Percentiles rank a stretch among this genome's conserved stretches.
These are phyloP conservation scores for Ancistrus triradiatus DNA, from an alignment of 2,113 vertebrate genomes.

Conservation along the genomic window DNA sequence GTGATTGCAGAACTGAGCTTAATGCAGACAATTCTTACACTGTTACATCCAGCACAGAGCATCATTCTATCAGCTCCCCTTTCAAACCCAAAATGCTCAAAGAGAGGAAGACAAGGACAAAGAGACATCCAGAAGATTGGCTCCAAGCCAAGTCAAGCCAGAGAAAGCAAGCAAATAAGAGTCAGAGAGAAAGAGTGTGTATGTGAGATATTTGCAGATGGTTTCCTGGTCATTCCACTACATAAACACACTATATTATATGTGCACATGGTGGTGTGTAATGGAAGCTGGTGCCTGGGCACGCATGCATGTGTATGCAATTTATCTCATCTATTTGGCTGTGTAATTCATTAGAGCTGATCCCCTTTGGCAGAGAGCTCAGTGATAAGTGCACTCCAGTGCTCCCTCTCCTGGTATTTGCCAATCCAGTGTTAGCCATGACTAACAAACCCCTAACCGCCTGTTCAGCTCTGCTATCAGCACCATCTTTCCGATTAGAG, in stretches of 20 bases:
- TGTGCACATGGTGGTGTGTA: no score
- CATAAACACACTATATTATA: no score
- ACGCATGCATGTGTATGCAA: not conserved
- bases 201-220: not conserved
- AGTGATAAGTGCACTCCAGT: conserved; percentile 12
- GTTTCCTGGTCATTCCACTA: no score
- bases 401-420: not conserved
- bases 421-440: conserved; percentile 2
- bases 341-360: conserved; percentile 17
- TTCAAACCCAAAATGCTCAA: no score
- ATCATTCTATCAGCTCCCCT: no score
- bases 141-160: no score
- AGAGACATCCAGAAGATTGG: no score
- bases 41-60: no score
- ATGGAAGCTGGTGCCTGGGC: not conserved
- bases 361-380: conserved; percentile 12
- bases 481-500: not conserved
- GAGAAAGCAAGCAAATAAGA: no score
- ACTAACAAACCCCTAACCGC: not conserved
- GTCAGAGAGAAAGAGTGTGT: not conserved
- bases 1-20: no score
- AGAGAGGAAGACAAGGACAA: no score
- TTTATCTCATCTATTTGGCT: not conserved
- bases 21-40: no score
- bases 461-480: not conserved